Percentiles rank a stretch among this genome's conserved stretches.
Conservation (phyloP, 2,797 vertebrate genomes). For the Myiothlypis chrysogaster region DNA sequence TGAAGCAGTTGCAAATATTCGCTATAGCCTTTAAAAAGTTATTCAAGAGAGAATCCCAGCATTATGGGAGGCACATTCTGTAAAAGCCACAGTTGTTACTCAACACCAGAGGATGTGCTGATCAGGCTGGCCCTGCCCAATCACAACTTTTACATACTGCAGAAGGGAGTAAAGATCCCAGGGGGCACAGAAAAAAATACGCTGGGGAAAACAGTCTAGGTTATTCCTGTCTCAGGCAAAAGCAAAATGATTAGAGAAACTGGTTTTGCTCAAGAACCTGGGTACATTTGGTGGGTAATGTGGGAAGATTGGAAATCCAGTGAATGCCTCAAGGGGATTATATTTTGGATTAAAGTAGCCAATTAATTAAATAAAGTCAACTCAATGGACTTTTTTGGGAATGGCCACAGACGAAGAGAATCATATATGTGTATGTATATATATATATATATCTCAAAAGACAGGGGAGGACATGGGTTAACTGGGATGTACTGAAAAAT, state of each 20-base stretch:
- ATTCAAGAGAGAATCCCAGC: background rate
- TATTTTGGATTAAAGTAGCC: background rate
- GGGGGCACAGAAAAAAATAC: background rate
- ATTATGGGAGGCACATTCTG: background rate
- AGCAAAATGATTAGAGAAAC: rapidly evolving
- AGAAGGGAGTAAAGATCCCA: background rate
- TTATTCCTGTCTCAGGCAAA: background rate
- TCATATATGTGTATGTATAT: rapidly evolving
- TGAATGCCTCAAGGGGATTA: background rate
- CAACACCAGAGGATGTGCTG: background rate
- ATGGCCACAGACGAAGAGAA: background rate
- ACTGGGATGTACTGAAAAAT: background rate
- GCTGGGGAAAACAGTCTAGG: background rate
- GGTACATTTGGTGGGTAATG: background rate
- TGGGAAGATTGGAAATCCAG: background rate
- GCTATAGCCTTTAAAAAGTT: background rate
- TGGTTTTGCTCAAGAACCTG: background rate
- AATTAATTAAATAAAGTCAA: background rate
- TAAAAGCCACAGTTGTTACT: background rate
- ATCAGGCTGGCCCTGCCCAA: background rate
- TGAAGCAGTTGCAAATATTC: background rate
- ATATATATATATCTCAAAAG: background rate
- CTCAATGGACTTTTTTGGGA: background rate
- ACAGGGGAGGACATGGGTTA: background rate
- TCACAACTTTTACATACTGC: background rate